phyloP scores from a whole-genome alignment of 1,140 invertebrate species.

The Eriocheir sinensis region DNA sequence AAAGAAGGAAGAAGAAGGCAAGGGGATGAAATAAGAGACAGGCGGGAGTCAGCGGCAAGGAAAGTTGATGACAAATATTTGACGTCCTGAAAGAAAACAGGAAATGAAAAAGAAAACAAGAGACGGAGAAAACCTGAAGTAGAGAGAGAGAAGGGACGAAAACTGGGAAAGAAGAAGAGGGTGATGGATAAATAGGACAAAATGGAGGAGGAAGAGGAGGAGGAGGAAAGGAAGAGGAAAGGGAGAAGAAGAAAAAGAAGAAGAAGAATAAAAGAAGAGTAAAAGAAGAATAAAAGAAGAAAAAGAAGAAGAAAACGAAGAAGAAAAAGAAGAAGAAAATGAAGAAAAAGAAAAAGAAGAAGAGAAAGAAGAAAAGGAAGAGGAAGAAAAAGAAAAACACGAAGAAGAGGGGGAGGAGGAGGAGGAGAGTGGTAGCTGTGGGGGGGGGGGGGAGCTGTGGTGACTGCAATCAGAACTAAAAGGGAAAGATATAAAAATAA shows the following conservation, averaged over 20 bases:
- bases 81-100: background rate
- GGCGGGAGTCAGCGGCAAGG: background rate
- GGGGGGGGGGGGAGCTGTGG: background rate
- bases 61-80: background rate
- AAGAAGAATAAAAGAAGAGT: no score
- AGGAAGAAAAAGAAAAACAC: background rate
- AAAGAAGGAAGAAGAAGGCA: background rate
- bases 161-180: no score
- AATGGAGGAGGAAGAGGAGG: no score
- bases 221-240: no score
- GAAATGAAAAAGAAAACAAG: no score
- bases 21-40: background rate
- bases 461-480: no score
- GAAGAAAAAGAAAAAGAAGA: background rate
- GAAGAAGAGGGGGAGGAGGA: background rate
- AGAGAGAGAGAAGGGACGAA: no score
- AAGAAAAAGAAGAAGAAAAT: background rate
- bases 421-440: background rate
- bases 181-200: no score
- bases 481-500: no score
- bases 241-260: no score
- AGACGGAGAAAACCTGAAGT: no score
- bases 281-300: no score
- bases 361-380: background rate
- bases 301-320: background rate